These are phyloP conservation scores for Apostichopus parvimensis DNA, from an alignment of 35 echinoderm and acorn worm species.

Conservation along the genomic window DNA sequence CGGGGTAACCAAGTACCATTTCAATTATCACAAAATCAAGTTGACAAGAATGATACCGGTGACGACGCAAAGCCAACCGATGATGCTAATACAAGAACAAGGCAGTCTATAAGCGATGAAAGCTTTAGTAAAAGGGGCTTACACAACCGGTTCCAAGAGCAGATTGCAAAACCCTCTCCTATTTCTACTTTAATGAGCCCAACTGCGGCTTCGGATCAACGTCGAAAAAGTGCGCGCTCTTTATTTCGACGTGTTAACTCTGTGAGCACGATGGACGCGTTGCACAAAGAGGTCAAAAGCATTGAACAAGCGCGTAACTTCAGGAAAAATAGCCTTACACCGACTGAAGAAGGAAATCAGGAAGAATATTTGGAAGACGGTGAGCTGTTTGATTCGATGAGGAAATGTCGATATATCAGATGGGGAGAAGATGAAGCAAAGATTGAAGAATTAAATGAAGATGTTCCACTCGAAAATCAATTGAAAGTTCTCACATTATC, in stretches of 20 bases:
- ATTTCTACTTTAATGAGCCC: constrained; percentile 24
- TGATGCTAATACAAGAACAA: neutral
- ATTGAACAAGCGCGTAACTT: constrained; percentile 52
- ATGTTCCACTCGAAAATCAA: constrained; percentile 68
- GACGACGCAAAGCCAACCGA: neutral
- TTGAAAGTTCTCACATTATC: constrained; percentile 42
- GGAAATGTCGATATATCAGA: constrained; percentile 76
- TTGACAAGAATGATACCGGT: neutral
- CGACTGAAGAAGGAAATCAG: constrained; percentile 18
- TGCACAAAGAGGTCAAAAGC: constrained; percentile 61
- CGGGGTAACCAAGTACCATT: constrained; percentile 4
- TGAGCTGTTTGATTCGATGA: constrained; percentile 76
- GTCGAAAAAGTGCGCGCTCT: constrained; percentile 28
- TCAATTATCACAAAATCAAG: neutral
- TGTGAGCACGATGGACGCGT: constrained; percentile 31
- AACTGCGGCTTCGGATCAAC: constrained; percentile 25
- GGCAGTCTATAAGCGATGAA: neutral
- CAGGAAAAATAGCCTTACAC: constrained; percentile 18
- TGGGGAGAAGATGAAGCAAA: constrained; percentile 62
- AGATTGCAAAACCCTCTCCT: neutral
- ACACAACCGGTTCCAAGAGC: constrained; percentile 17
- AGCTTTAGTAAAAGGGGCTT: neutral
- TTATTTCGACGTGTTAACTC: constrained; percentile 26
- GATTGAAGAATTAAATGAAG: constrained; percentile 62
- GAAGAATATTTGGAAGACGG: constrained; percentile 69